Base-by-base conservation (phyloP, 37 sponge, comb jelly and placozoan genomes). In the Hormiphora californensis region DNA sequence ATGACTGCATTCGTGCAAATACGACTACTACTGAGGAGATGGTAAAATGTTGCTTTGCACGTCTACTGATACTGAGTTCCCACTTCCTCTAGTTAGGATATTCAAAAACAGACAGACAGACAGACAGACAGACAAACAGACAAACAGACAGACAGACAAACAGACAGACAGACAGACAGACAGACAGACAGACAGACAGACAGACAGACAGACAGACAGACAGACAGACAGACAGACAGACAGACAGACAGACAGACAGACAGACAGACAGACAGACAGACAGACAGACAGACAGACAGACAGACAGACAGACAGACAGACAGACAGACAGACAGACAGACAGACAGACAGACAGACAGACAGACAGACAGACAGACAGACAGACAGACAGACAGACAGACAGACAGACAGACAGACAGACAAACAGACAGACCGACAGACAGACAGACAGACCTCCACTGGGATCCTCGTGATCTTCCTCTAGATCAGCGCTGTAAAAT, bases 401-500 rank as follows among this genome's bases (percentile, higher is more conserved):
- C 12, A 49, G 15, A 49, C 12, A 17, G 53, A 49, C 9, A 49
- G 53, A 17, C 12, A 49, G 15, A 49, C 12, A 17, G 53, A n/a
- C n/a, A n/a, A n/a, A n/a, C n/a, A n/a, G n/a, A n/a, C n/a, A n/a
- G n/a, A n/a, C n/a, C n/a, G n/a, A n/a, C n/a, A n/a, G n/a, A n/a
- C n/a, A n/a, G n/a, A n/a, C n/a, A n/a, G 9, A 49, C 53, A 49
- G 15, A 15, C 15, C 15, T 49, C 12, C 25, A 25, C 68, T 65
- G n/a, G n/a, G n/a, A 19, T 35, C 39, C 7, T 65, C 68, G 11
- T 65, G 11, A 36, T 36, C 39, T 25, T 65, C 68, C 7, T 65
- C 68, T 9, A 36, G 11, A 39, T 65, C 68, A 27, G 39, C 68
- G 35, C 68, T 65, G 68, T 65, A 65, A 19, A 65, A 65, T 7